A percentile compares a stretch with the other conserved stretches of the same genome.
These are phyloP conservation scores for Ophion obscuratus DNA, from an alignment of 2,888 invertebrate species.

Conservation along the genomic window DNA sequence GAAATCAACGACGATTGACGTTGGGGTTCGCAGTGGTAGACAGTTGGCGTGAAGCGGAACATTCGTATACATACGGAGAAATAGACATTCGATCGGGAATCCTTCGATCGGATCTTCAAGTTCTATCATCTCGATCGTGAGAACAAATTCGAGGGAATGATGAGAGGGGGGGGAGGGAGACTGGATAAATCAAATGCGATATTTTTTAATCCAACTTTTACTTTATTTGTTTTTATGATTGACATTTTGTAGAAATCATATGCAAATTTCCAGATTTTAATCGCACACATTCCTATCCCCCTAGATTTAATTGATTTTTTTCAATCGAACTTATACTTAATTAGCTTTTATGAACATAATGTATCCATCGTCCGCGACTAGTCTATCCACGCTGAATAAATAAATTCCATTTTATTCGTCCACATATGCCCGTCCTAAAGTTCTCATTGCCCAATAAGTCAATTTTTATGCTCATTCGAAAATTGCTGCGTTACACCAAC, in stretches of 20 bases:
- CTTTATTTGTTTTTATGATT: too few relatives aligned
- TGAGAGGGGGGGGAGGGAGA: background rate
- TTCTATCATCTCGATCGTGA: conserved; percentile 47
- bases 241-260: background rate
- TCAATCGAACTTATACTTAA: too few relatives aligned
- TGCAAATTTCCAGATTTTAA: background rate
- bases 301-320: background rate
- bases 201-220: too few relatives aligned
- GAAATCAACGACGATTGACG: conserved; percentile 67
- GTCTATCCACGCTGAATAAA: too few relatives aligned
- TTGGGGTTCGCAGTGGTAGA: conserved; percentile 39
- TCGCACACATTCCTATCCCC: background rate
- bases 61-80: conserved; percentile 1
- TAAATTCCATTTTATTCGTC: too few relatives aligned
- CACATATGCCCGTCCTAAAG: too few relatives aligned
- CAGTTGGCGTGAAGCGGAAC: conserved; percentile 62
- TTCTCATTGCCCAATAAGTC: too few relatives aligned
- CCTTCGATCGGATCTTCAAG: conserved; percentile 51
- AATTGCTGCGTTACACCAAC: too few relatives aligned
- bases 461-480: too few relatives aligned
- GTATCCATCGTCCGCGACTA: too few relatives aligned
- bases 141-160: conserved; percentile 26
- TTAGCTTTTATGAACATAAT: too few relatives aligned
- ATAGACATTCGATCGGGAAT: conserved; percentile 48
- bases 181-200: too few relatives aligned